Evolutionary conservation across 2,797 vertebrate genomes (phyloP), one percentile per base, ranked within the genome.

Genomic region (Protosalanx chinensis): DNA sequence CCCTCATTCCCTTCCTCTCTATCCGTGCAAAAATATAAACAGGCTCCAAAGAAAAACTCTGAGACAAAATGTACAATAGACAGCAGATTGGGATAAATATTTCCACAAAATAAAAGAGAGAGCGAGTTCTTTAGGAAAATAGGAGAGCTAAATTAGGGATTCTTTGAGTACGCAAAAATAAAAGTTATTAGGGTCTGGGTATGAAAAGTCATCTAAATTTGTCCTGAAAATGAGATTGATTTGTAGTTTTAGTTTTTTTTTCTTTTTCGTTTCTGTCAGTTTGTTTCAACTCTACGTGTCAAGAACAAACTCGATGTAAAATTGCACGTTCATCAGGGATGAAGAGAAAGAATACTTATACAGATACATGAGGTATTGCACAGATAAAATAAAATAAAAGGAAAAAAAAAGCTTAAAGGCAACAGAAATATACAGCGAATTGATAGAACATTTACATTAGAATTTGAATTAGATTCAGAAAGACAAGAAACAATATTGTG

Each of bases 321-420:
- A 93, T 87, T 94, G 92, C 93, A 94, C 93, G 86, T 63, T 89
- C 88, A 90, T 83, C 89, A 16, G 90, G 90, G 91, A 93, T 88
- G 88, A 90, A 86, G 88, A 88, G 84, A 87, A 81, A 88, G 75
- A 70, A 73, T 81, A 70, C 79, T 69, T 67, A 68, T 93, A 94
- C 92, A 95, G 93, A 95, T 94, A 95, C 95, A 96, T 95, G 96
- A 99, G 96, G 95, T 98, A 98, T 98, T 98, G 96, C 96, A 98
- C 95, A 96, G 95, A 96, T 95, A 93, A 96, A 96, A 93, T 90
- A 92, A 94, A 94, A 93, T 74, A 91, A 96, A 94, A 90, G 92
- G 69, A 76, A 65, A 20, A 80, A 95, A 88, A 87, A 95, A 85
- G 72, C 59, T 82, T 83, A 74, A 91, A 96, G 95, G 95, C 94